phyloP scores from a whole-genome alignment of 53 echinoderm and acorn worm genomes.

The Zoroaster sp. region DNA sequence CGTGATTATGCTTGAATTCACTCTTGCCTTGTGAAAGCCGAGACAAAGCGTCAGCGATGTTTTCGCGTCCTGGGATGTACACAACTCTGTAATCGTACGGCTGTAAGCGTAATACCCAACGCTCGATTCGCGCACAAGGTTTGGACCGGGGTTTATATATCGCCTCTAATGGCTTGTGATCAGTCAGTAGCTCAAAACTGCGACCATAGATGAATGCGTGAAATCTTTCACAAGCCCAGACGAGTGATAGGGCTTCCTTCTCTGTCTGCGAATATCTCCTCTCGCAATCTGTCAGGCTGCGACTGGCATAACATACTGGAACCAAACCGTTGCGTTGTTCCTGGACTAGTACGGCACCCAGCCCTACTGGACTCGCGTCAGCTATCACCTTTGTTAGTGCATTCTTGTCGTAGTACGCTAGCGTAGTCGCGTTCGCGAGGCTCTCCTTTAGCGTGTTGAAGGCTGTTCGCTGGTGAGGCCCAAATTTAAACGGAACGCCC shows the following conservation, averaged over 20 bases:
- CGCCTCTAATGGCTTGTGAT: constrained; percentile 63
- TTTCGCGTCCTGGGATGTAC: constrained; percentile 31
- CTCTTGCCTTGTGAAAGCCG: constrained; percentile 22
- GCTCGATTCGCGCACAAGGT: constrained; percentile 59
- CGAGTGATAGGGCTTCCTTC: constrained; percentile 53
- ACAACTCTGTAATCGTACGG: constrained; percentile 65
- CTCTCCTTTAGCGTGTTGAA: constrained; percentile 44
- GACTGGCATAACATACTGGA: constrained; percentile 53
- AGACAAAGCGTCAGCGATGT: constrained; percentile 58
- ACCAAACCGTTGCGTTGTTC: constrained; percentile 4
- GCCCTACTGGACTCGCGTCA: constrained; percentile 72
- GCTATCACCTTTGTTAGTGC: constrained; percentile 54
- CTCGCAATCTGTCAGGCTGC: constrained; percentile 32
- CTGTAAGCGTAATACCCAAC: constrained; percentile 57
- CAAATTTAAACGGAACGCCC: constrained; percentile 31
- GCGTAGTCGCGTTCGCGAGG: constrained; percentile 15
- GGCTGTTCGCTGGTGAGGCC: constrained; percentile 30
- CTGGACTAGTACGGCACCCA: constrained; percentile 69
- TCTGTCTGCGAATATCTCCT: constrained; percentile 41
- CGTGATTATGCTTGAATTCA: neutral
- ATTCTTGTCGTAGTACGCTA: constrained; percentile 60
- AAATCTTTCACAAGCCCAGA: constrained; percentile 68
- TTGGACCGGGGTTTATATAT: constrained; percentile 53
- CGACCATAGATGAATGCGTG: constrained; percentile 46
- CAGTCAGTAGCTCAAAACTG: constrained; percentile 44